These are phyloP conservation scores for Protomyctophum bolini DNA, from an alignment of 2,113 vertebrate species.

Conservation along the genomic window DNA sequence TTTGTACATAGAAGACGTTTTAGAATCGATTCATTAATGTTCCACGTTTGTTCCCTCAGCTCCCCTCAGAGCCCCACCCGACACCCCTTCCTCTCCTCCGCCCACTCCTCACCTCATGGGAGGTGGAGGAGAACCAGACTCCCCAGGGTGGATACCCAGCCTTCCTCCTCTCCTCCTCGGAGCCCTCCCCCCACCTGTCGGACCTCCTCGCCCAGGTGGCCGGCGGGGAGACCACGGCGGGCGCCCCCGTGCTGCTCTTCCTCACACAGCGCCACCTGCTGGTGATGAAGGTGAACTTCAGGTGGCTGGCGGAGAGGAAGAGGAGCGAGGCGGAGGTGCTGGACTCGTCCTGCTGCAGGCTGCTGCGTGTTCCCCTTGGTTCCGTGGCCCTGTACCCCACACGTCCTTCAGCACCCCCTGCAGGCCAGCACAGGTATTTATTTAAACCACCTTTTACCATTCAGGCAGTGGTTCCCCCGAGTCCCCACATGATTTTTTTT, in stretches of 20 bases:
- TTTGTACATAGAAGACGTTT: too few relatives aligned
- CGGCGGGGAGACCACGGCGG: constrained; percentile 31
- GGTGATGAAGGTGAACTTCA: constrained; percentile 86
- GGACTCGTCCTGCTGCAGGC: constrained; percentile 67
- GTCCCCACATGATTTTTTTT: too few relatives aligned
- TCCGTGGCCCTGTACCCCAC: constrained; percentile 83
- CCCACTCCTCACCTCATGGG: constrained; percentile 86
- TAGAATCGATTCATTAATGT: too few relatives aligned
- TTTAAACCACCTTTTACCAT: too few relatives aligned
- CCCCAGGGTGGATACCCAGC: constrained; percentile 85
- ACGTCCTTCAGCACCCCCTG: constrained; percentile 2
- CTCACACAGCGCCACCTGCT: constrained; percentile 87
- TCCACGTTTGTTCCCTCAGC: background rate
- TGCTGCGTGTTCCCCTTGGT: constrained; percentile 85
- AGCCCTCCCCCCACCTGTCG: constrained; percentile 15
- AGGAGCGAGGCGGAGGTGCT: constrained; percentile 66
- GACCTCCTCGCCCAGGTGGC: constrained; percentile 52
- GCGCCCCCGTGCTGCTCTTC: constrained; percentile 85
- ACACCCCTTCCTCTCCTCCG: constrained; percentile 70
- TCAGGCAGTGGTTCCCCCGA: too few relatives aligned
- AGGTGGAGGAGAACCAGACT: constrained; percentile 81
- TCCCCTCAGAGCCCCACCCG: background rate
- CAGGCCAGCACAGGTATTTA: constrained; percentile 15
- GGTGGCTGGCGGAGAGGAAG: constrained; percentile 72
- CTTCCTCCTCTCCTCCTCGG: constrained; percentile 74